Evolutionary conservation across 2,797 vertebrate species (phyloP).

Genomic region (Protonibea diacanthus): DNA sequence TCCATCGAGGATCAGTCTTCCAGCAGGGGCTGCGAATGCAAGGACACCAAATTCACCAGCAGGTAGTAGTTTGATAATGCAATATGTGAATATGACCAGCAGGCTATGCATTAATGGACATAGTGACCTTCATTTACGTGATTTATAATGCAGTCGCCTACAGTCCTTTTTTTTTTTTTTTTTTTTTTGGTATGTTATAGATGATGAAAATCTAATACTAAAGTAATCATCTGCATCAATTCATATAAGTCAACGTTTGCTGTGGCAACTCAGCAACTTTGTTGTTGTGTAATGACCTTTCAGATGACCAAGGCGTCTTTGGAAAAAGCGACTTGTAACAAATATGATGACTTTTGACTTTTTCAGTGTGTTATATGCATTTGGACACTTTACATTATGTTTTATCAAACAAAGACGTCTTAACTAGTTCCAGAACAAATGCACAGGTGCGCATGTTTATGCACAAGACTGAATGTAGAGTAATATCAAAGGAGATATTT

Average conservation of each 20-base stretch:
- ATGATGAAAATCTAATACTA: conserved; percentile 42
- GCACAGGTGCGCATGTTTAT: neutral
- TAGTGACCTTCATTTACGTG: conserved; percentile 68
- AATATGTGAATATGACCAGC: conserved; percentile 61
- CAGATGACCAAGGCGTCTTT: neutral
- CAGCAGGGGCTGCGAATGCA: conserved; percentile 63
- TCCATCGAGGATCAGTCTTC: conserved; percentile 72
- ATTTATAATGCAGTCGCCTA: conserved; percentile 47
- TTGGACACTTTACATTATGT: neutral
- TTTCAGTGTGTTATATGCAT: neutral
- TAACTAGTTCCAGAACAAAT: neutral
- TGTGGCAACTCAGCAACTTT: conserved; percentile 7
- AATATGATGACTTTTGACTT: conserved; percentile 8
- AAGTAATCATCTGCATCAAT: conserved; percentile 38
- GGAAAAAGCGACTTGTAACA: neutral
- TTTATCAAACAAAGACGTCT: neutral
- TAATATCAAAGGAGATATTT: neutral
- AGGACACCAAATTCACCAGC: conserved; percentile 69
- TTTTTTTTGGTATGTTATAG: conserved; percentile 23
- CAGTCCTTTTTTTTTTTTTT: neutral
- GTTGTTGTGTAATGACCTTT: conserved; percentile 5
- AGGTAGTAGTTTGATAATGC: conserved; percentile 58
- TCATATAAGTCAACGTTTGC: conserved; percentile 39
- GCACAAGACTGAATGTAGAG: no score
- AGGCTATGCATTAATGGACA: conserved; percentile 65